These are phyloP conservation scores for Drosophila cardini DNA, from an alignment of 1,140 invertebrate genomes.

Conservation along the genomic window DNA sequence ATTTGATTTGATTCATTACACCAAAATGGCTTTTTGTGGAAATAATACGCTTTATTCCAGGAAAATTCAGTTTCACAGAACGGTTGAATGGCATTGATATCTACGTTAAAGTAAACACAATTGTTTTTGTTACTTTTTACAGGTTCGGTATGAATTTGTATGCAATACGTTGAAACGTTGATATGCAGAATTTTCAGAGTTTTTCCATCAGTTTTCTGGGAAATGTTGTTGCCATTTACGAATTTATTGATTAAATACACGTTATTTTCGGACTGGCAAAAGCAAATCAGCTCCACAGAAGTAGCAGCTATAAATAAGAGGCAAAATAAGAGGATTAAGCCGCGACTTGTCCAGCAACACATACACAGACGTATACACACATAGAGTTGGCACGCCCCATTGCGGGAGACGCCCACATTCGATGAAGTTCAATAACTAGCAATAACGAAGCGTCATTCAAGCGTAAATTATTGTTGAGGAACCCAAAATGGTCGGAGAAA, in stretches of 20 bases:
- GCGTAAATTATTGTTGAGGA: slow-evolving; percentile 69
- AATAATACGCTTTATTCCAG: not conserved
- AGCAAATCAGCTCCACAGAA: slow-evolving; percentile 19
- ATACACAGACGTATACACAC: slow-evolving; percentile 17
- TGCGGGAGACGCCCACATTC: slow-evolving; percentile 50
- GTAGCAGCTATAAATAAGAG: slow-evolving; percentile 48
- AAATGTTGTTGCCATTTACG: slow-evolving; percentile 23
- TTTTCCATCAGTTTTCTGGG: not conserved
- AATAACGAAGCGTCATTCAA: slow-evolving; percentile 67
- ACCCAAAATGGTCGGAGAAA: slow-evolving; percentile 28
- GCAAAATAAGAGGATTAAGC: slow-evolving; percentile 36
- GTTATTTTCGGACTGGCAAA: slow-evolving; percentile 54
- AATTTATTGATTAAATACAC: slow-evolving; percentile 66
- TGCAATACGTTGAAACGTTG: not conserved
- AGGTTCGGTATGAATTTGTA: not conserved
- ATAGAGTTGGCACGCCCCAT: slow-evolving; percentile 24
- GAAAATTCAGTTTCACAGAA: not conserved
- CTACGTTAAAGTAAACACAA: not conserved
- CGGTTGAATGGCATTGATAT: not conserved
- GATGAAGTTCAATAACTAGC: slow-evolving; percentile 79
- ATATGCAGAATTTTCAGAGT: not conserved
- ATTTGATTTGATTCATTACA: no score
- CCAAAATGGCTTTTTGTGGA: not conserved
- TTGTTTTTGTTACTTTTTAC: not conserved
- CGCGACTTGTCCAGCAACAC: slow-evolving; percentile 24